phyloP scores from a whole-genome alignment of 2,797 vertebrate species.

The Hyperoplus lanceolatus region DNA sequence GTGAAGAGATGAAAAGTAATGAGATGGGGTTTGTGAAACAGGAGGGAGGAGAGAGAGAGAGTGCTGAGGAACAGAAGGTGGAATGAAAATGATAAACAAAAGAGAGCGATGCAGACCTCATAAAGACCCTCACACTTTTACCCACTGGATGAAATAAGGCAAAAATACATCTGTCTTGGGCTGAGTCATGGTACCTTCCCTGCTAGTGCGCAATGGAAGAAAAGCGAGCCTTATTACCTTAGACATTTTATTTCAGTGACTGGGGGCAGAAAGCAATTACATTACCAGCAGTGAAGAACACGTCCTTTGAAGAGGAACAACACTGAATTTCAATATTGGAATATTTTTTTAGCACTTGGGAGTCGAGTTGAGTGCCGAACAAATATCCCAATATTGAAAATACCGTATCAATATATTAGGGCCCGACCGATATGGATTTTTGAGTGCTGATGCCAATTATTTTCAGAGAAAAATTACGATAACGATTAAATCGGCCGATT shows the following conservation, averaged over 20 bases:
- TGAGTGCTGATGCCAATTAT: too few relatives aligned
- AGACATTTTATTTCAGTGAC: conserved; percentile 64
- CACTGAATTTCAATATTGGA: conserved; percentile 62
- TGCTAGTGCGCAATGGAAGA: conserved; percentile 13
- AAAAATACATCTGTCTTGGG: conserved; percentile 46
- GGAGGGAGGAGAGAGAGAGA: conserved; percentile 37
- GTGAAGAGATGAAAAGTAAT: conserved; percentile 61
- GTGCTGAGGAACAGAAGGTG: conserved; percentile 32
- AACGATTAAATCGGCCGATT: too few relatives aligned
- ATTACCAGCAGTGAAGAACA: conserved; percentile 69
- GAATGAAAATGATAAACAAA: conserved; percentile 59
- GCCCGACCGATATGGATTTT: too few relatives aligned
- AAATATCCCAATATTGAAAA: too few relatives aligned
- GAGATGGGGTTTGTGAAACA: conserved; percentile 56
- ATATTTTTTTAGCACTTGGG: conserved; percentile 47
- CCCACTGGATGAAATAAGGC: conserved; percentile 47
- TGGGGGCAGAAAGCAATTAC: conserved; percentile 71
- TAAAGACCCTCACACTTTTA: conserved; percentile 50
- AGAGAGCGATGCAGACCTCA: conserved; percentile 51
- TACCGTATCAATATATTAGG: too few relatives aligned
- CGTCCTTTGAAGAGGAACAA: conserved; percentile 70
- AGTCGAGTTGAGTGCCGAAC: conserved; percentile 15
- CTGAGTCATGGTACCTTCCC: conserved; percentile 40
- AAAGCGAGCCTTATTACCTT: conserved; percentile 59
- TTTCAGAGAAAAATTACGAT: too few relatives aligned